Evolutionary conservation across 1,140 invertebrate genomes (phyloP), one percentile per base, ranked within the genome.

Genomic region (Trichogramma pretiosum): DNA sequence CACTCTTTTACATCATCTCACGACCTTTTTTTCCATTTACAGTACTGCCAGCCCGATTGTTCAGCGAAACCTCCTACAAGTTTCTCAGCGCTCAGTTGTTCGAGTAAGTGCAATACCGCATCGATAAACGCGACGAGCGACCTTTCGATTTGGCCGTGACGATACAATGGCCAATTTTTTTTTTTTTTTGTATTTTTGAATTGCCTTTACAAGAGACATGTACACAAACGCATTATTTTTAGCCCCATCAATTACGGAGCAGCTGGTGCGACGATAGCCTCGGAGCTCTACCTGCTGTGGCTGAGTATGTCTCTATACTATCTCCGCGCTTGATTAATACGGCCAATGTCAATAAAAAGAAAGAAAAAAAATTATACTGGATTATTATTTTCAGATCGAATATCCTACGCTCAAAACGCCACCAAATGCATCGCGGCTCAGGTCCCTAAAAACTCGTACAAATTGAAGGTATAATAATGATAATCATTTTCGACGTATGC

Each of bases 211-310:
- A n/a, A n/a, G n/a, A n/a, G n/a, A n/a, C n/a, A n/a, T n/a, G n/a
- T n/a, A n/a, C n/a, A n/a, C n/a, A n/a, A n/a, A n/a, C n/a, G 37
- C 1, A 46, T 18, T 24, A n/a, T 44, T 5, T 5, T 32, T 9
- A 51, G 49, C 9, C 33, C 44, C 3, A 52, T 52, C 5, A 52
- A 52, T 22, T 52, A 47, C 16, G 50, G 44, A 33, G 30, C 50
- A 5, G 50, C 45, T 17, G 50, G 44, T 2, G 35, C 45, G n/a
- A 13, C 8, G 1, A 47, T 52, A 13, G 45, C 45, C 3, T 30
- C 39, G 0, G 23, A 47, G 19, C 2, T 52, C 2, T 52, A 52
- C 13, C 33, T 19, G 3, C 9, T 32, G 11, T 51, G 38, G 44
- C 28, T 51, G 28, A 46, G 44, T 40, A 42, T 2, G 22, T 38